These are phyloP conservation scores for Phasianus colchicus DNA, from an alignment of 2,113 vertebrate genomes.

Conservation along the genomic window DNA sequence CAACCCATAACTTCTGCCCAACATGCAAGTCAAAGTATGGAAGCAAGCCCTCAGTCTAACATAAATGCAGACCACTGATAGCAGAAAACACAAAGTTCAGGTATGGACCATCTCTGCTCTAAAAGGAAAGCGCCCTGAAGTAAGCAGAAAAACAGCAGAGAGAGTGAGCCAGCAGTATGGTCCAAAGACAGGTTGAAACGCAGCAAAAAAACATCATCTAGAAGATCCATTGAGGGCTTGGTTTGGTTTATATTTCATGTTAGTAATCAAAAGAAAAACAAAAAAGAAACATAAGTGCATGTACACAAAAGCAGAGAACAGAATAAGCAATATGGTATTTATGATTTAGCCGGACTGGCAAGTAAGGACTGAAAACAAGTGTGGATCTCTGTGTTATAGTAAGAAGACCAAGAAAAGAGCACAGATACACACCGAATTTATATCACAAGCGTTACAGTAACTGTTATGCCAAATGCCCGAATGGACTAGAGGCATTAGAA, in stretches of 20 bases:
- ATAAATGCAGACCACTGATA: background rate
- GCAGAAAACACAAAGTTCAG: background rate
- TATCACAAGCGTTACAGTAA: background rate
- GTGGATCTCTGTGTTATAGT: background rate
- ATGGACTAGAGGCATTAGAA: rapidly evolving
- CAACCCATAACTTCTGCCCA: background rate
- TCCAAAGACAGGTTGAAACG: background rate
- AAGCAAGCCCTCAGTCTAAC: background rate
- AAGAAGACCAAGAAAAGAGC: background rate
- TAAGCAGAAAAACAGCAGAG: background rate
- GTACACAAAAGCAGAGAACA: background rate
- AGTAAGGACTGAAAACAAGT: background rate
- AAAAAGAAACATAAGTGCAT: background rate
- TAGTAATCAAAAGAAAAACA: background rate
- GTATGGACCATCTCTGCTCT: background rate
- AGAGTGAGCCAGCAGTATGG: background rate
- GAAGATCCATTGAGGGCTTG: background rate
- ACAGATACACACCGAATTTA: background rate
- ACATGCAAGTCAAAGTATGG: background rate
- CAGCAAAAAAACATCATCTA: background rate
- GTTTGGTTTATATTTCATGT: background rate
- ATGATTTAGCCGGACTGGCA: background rate
- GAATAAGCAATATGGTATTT: background rate
- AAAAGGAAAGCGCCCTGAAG: background rate
- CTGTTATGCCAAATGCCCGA: background rate